Conservation (phyloP, 2,888 invertebrate genomes). For the Gymnocheta viridis region DNA sequence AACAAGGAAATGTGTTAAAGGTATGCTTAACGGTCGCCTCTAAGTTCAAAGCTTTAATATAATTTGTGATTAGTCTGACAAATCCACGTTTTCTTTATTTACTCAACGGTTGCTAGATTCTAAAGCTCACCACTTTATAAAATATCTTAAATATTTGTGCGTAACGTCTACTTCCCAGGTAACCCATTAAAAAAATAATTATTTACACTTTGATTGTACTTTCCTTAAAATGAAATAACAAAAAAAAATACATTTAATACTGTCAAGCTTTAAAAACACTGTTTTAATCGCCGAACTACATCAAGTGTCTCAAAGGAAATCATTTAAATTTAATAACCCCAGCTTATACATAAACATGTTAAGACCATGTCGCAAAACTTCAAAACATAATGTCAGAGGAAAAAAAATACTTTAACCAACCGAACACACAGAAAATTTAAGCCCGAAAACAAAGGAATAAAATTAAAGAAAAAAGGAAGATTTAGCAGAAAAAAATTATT, state of each 20-base stretch:
- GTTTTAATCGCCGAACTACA: constrained; percentile 52
- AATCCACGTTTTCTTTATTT: neutral
- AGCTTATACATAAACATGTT: constrained; percentile 60
- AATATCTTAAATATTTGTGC: neutral
- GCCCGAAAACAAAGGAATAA: constrained; percentile 32
- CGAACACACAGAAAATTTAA: constrained; percentile 11
- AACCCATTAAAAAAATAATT: neutral
- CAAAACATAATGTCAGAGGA: constrained; percentile 55
- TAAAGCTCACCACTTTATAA: no score
- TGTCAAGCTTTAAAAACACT: constrained; percentile 34
- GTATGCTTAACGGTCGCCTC: neutral
- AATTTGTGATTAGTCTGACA: neutral
- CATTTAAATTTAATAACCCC: constrained; percentile 66
- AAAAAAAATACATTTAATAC: neutral
- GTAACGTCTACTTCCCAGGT: neutral
- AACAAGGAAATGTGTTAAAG: neutral
- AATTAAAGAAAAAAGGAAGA: constrained; percentile 32
- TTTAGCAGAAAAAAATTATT: neutral
- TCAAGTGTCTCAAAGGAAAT: constrained; percentile 58
- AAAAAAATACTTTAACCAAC: neutral
- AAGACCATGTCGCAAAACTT: constrained; percentile 65
- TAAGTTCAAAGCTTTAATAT: neutral
- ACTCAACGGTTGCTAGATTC: neutral
- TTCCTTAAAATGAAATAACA: neutral
- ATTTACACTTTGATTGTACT: neutral